A percentile compares a stretch with the other conserved stretches of the same genome.
These are phyloP conservation scores for Corythaeola cristata DNA, from an alignment of 2,113 vertebrate species.

Conservation along the genomic window DNA sequence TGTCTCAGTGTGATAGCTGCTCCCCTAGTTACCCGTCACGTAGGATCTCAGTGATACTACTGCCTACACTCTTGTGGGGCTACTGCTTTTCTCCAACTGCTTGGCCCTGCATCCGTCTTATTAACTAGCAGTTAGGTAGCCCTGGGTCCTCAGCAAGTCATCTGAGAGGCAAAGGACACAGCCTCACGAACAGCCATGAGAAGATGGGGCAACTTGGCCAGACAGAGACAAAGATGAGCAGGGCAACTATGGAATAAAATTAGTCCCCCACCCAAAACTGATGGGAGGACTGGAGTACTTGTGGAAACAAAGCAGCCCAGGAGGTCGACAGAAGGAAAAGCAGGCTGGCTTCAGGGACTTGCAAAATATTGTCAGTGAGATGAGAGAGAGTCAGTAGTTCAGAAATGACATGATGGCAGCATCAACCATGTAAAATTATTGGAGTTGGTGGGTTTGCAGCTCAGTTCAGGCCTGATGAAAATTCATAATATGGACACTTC, in stretches of 20 bases:
- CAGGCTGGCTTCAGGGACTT: neutral
- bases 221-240: neutral
- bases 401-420: neutral
- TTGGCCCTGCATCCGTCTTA: neutral
- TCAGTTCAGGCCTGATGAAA: neutral
- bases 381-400: neutral
- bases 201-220: neutral
- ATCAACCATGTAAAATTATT: neutral
- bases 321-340: neutral
- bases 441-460: neutral
- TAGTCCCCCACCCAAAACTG: neutral
- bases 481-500: neutral
- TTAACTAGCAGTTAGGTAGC: rapidly evolving
- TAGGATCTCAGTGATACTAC: neutral
- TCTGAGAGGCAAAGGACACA: neutral
- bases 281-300: neutral
- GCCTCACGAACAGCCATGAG: neutral
- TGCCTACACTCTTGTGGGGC: neutral
- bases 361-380: neutral
- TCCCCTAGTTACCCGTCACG: rapidly evolving
- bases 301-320: neutral
- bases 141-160: neutral
- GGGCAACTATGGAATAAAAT: neutral
- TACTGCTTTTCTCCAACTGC: neutral
- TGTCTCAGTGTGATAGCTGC: neutral